Evolutionary conservation across 1,140 invertebrate species (phyloP), one percentile per base, ranked within the genome.

Genomic region (Leguminivora glycinivorella): DNA sequence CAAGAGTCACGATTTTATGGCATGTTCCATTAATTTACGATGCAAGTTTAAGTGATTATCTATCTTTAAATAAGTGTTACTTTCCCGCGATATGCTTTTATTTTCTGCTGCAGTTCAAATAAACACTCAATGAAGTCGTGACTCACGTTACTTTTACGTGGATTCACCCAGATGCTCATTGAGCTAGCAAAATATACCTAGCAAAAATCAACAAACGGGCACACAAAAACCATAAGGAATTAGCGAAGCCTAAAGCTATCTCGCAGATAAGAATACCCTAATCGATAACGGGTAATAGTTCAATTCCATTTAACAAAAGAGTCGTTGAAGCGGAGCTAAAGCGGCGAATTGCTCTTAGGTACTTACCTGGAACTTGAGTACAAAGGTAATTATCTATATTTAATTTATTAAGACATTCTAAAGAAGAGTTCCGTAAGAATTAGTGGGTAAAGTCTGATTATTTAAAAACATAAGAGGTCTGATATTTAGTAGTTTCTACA

Each of bases 271-370:
- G 75, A 73, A 87, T 84, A 80, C 80, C 80, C 79, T 76, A 83
- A 79, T 80, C 75, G 77, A 70, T 75, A 52, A 31, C 14, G 25
- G 75, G 79, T 83, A 85, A 86, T 86, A 85, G 81, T 83, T 84
- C 81, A 83, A 84, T 84, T 84, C 75, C 76, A 81, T 78, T 72
- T 84, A 84, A 90, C 88, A 90, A 89, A 87, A 80, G 81, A 81
- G 75, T 85, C 81, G 77, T 79, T 85, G 80, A 82, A 73, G 73
- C 78, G 80, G 72, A 83, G 76, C 72, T 69, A 74, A 83, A 84
- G 82, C 82, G 83, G 81, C 80, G 79, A 84, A 85, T 83, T 80
- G 80, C 80, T 79, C 80, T 77, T 73, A 78, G 24, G 5, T 63
- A 31, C 75, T 79, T 63, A 31, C 75, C 80, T 70, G 69, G 58